Percentiles rank a stretch among this genome's conserved stretches.
phyloP scores from a whole-genome alignment of 2,797 vertebrate species.

The Aphelocoma californica region DNA sequence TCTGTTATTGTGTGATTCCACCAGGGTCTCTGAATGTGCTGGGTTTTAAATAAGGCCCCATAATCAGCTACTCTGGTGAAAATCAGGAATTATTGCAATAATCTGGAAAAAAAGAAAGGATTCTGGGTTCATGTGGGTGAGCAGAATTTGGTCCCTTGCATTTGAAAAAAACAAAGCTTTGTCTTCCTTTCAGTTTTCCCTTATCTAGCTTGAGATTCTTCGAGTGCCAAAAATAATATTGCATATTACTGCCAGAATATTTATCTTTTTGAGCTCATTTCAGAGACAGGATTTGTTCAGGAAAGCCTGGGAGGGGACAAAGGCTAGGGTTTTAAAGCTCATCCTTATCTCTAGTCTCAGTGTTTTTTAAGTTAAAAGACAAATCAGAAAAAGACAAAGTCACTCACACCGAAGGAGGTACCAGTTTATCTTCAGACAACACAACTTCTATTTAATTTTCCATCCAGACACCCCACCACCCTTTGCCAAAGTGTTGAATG shows the following conservation, averaged over 20 bases:
- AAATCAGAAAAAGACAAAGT: constrained; percentile 43
- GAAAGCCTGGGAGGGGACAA: constrained; percentile 18
- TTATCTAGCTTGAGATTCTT: constrained; percentile 59
- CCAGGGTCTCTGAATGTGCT: not conserved
- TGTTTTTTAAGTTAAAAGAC: constrained; percentile 43
- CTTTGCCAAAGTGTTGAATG: not conserved
- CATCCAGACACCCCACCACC: not conserved
- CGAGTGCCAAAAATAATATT: constrained; percentile 64
- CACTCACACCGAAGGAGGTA: not conserved
- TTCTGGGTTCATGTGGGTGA: not conserved
- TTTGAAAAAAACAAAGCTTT: not conserved
- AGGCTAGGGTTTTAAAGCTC: constrained; percentile 36
- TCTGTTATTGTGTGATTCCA: not conserved
- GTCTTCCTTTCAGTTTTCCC: constrained; percentile 44
- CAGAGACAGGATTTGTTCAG: constrained; percentile 32
- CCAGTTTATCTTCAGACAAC: constrained; percentile 55
- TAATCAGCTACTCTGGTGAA: not conserved
- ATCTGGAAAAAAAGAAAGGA: not conserved
- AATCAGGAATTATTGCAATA: not conserved
- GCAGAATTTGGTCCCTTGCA: not conserved
- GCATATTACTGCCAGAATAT: constrained; percentile 54
- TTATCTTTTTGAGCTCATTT: constrained; percentile 56
- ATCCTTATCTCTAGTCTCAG: constrained; percentile 38
- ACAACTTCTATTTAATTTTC: constrained; percentile 60
- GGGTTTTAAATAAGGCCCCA: not conserved